Base-by-base conservation (phyloP, 2,113 vertebrate genomes). In the Phoenicopterus ruber region DNA sequence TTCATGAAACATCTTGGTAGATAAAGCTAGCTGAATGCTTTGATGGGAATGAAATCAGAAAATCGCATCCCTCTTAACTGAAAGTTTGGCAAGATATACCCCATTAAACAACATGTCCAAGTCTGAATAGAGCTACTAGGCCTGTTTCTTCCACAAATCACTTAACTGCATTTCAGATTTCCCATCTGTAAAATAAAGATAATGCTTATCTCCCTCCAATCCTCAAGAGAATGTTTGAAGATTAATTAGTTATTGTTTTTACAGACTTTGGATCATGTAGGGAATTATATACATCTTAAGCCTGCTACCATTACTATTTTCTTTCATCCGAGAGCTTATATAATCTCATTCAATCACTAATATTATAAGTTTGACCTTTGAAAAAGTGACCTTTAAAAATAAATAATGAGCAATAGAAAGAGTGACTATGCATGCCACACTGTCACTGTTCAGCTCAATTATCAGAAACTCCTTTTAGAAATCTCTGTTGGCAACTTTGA, bases 221-320 rank as follows among this genome's bases (percentile, higher is more conserved):
- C 67, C 84, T 95, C 74, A 77, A 66, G 54, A 94, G 82, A 24
- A 66, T 69, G 42, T 93, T 11, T 89, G 96, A 96, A 91, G 58
- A 96, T 93, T 94, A 89, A 94, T 95, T 95, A 96, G 70, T 71
- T 94, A 50, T 82, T 95, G 70, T 94, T 96, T 95, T 42, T 83
- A 72, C 11, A 44, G 88, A 78, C 34, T 86, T 92, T 78, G 79
- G 71, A 90, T 97, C 66, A 21, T 73, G 66, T 77, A 73, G 89
- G 49, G 74, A 93, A 72, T 91, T 79, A 50, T 19, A 65, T 55
- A 79, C 58, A 82, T 96, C 50, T 76, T 82, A 72, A 91, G 73
- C 61, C 66, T 74, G 36, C 86, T 90, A 46, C 82, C 93, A 15
- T 16, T 78, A 28, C 52, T 93, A 5, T 85, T 94, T 90, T 86